Percentiles rank a stretch among this genome's conserved stretches.
Conservation (phyloP, 2,888 invertebrate species). For the Ellobium chinense region DNA sequence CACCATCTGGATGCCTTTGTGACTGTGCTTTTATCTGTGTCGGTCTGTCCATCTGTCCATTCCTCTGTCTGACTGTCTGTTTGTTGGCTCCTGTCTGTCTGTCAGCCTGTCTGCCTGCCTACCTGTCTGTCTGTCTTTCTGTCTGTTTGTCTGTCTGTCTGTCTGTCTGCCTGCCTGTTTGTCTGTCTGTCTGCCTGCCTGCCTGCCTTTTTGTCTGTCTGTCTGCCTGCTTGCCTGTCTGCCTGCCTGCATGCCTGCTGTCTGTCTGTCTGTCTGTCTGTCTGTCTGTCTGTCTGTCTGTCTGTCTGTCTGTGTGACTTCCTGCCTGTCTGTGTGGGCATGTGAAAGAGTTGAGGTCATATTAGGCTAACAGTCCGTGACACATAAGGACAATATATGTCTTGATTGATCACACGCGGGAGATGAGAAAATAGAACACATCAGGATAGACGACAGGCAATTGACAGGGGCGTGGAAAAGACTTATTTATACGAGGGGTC, state of each 20-base stretch:
- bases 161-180: neutral
- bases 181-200: neutral
- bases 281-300: neutral
- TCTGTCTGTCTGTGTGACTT: neutral
- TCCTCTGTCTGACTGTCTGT: slow-evolving; percentile 2
- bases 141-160: neutral
- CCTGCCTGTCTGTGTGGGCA: neutral
- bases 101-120: neutral
- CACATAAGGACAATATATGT: too few relatives aligned
- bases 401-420: too few relatives aligned
- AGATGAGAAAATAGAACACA: too few relatives aligned
- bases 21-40: neutral
- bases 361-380: too few relatives aligned
- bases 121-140: neutral
- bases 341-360: too few relatives aligned
- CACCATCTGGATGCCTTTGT: neutral
- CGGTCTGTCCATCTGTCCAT: neutral
- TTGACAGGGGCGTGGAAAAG: too few relatives aligned
- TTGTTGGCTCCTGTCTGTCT: neutral
- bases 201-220: neutral
- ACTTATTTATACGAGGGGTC: too few relatives aligned
- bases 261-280: neutral
- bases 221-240: neutral
- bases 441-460: too few relatives aligned
- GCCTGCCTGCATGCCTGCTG: neutral